Percentiles rank a stretch among this genome's conserved stretches.
These are phyloP conservation scores for Otocyon megalotis DNA, from an alignment of 2,113 vertebrate genomes.

Conservation along the genomic window DNA sequence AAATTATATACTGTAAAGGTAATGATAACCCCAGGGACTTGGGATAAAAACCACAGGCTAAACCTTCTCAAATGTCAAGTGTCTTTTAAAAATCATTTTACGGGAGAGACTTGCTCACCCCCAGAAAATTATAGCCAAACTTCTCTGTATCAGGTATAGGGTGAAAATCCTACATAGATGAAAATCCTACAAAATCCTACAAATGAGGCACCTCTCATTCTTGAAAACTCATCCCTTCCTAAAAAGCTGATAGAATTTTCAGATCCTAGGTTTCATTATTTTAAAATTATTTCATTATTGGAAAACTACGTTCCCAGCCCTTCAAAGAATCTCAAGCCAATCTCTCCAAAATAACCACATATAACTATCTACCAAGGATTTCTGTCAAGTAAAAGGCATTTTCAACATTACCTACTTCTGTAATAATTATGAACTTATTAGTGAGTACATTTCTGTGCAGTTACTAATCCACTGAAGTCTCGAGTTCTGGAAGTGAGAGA, in stretches of 20 bases:
- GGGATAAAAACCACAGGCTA: background rate
- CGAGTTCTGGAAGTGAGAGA: background rate
- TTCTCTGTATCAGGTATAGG: background rate
- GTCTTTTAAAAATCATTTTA: conserved; percentile 29
- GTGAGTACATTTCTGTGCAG: background rate
- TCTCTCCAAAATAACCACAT: background rate
- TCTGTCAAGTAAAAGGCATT: background rate
- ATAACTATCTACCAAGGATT: background rate
- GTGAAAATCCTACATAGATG: background rate
- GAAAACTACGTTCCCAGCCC: background rate
- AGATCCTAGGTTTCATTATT: background rate
- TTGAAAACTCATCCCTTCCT: background rate
- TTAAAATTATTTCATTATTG: background rate
- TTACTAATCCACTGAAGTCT: background rate
- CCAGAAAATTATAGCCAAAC: background rate
- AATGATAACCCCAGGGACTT: background rate
- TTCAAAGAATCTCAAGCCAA: background rate
- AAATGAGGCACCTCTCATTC: background rate
- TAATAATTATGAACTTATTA: background rate
- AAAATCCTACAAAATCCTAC: no score
- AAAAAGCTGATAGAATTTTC: background rate
- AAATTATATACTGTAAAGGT: background rate
- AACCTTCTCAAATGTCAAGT: background rate
- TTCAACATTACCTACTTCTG: background rate
- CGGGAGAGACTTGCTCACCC: background rate